Evolutionary conservation across 2,888 invertebrate species (phyloP), one percentile per base, ranked within the genome.

Genomic region (Erebia aethiops): DNA sequence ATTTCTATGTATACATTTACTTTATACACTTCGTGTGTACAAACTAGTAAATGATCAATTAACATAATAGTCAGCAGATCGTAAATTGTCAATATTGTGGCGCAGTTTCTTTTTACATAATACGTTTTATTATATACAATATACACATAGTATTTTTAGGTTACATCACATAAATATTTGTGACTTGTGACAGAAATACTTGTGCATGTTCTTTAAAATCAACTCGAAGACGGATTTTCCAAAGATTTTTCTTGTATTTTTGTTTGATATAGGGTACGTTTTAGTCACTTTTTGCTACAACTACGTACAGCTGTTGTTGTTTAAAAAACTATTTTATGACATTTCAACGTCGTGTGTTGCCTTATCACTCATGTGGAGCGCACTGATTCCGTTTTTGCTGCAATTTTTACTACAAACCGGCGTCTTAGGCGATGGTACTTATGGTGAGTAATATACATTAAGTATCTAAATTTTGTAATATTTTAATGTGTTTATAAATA

Each of bases 401-500:
- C 68, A 68, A 62, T 13, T 56, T 13, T 35, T 16, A 26, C 26
- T 46, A 49, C 57, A 35, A 64, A 26, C 16, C 52, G 67, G 11
- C 16, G 72, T 75, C 18, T 46, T 69, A 46, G 35, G 69, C 51
- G 71, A 77, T 21, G 72, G 72, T 41, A 68, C 75, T 1, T 77
- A 71, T 16, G 77, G 77, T 77, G 64, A 75, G 75, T 67, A 13
- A 13, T 64, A 16, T 2, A 13, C 8, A 46, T 49, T 13, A 35
- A 26, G 7, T 49, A 16, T 5, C 13, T 11, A 16, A 13, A 16
- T 46, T 54, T 66, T 9, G 2, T 16, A 11, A 57, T 60, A 41
- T 41, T 35, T 67, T 57, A 16, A 51, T 49, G 10, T 9, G 49
- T 13, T 16, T 16, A 9, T 7, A 35, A 35, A 35, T 35, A 35